Conservation (phyloP, 1,140 invertebrate species). For the Diprion similis region DNA sequence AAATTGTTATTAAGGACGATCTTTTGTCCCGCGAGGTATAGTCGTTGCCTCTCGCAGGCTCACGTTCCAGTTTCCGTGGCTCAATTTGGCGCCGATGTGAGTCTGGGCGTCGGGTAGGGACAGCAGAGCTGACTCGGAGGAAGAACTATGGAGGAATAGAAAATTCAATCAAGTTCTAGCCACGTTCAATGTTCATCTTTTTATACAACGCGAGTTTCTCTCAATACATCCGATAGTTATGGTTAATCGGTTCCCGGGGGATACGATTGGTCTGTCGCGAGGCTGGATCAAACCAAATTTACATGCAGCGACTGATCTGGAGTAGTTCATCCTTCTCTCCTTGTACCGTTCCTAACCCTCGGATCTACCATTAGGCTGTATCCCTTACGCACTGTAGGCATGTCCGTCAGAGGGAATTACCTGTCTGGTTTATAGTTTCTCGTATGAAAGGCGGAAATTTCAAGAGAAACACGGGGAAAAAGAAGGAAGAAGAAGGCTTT, state of each 20-base stretch:
- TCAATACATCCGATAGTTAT: not conserved
- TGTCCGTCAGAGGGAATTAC: not conserved
- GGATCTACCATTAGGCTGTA: too few relatives aligned
- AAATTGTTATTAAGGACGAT: not conserved
- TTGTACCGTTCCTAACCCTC: too few relatives aligned
- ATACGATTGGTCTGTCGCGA: not conserved
- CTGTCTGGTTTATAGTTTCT: not conserved
- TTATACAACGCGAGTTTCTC: not conserved
- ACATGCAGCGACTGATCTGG: not conserved
- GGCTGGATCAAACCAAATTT: not conserved
- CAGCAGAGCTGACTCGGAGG: not conserved
- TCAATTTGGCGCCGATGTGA: not conserved
- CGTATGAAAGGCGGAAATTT: not conserved
- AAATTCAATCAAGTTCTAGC: not conserved
- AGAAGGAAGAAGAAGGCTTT: not conserved
- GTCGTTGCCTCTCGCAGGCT: not conserved
- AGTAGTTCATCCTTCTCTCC: too few relatives aligned
- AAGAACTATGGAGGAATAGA: not conserved
- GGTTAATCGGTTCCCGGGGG: not conserved
- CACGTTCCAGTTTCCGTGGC: conserved; percentile 3
- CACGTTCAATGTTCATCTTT: not conserved
- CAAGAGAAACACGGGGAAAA: too few relatives aligned
- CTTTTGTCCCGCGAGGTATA: not conserved
- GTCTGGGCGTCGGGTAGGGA: not conserved
- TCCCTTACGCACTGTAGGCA: too few relatives aligned